Conservation (phyloP, 2,888 invertebrate species). For the Drosophila eohydei region DNA sequence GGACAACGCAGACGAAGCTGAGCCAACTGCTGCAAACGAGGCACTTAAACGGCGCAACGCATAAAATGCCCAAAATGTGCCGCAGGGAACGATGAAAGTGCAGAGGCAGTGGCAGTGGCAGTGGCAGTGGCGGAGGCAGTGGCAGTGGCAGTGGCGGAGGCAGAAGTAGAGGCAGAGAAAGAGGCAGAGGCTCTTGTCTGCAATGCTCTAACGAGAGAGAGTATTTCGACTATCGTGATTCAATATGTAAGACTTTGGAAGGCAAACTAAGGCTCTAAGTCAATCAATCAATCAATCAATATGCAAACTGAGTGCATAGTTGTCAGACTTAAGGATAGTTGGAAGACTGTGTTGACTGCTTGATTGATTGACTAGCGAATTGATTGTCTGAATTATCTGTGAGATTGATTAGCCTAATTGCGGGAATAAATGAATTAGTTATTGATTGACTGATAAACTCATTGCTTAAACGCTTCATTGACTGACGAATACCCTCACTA, state of each 20-base stretch:
- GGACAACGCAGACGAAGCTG: constrained; percentile 8
- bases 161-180: background rate
- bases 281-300: background rate
- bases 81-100: constrained; percentile 40
- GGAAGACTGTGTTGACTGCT: too few species aligned
- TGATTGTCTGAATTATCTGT: background rate
- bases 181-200: background rate
- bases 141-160: background rate
- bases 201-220: constrained; percentile 3
- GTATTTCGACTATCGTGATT: too few species aligned
- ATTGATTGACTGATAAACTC: too few species aligned
- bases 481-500: too few species aligned
- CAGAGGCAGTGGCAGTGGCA: background rate
- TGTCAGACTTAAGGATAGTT: too few species aligned
- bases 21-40: constrained; percentile 11
- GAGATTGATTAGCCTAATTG: background rate
- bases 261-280: background rate
- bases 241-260: background rate
- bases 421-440: too few species aligned
- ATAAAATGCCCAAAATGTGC: constrained; percentile 36
- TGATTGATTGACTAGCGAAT: background rate
- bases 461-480: too few species aligned
- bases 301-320: too few species aligned
- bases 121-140: too few species aligned
- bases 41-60: constrained; percentile 18